Evolutionary conservation across 2,797 vertebrate genomes (phyloP).

Genomic region (Cygnus olor): DNA sequence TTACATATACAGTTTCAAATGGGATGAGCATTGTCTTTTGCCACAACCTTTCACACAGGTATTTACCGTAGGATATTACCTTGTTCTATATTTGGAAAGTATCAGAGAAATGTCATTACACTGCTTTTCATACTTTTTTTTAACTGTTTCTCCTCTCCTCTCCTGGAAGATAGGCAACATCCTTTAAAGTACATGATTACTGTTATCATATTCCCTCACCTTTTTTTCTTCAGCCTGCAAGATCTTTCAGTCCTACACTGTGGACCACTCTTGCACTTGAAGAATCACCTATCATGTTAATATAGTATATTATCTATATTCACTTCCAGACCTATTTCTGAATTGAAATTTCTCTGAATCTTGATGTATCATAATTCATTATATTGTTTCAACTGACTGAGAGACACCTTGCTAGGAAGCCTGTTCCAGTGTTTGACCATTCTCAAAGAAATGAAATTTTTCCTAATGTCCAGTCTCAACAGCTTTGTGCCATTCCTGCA

Average conservation of each 20-base stretch:
- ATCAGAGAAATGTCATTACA: not conserved
- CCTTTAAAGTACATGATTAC: not conserved
- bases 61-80: not conserved
- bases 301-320: not conserved
- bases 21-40: not conserved
- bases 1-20: not conserved
- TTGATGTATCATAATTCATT: not conserved
- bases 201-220: not conserved
- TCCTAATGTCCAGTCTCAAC: no score
- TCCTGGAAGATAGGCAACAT: not conserved
- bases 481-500: no score
- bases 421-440: no score
- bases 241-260: not conserved
- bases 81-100: not conserved
- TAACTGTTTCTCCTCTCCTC: not conserved
- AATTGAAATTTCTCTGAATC: not conserved
- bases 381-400: not conserved
- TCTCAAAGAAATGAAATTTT: no score
- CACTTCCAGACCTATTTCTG: not conserved
- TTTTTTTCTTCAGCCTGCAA: not conserved
- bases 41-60: not conserved
- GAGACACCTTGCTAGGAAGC: not conserved
- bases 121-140: not conserved
- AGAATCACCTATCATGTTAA: not conserved
- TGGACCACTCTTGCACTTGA: not conserved